Conservation (phyloP, 2,797 vertebrate species). For the Characodon lateralis region DNA sequence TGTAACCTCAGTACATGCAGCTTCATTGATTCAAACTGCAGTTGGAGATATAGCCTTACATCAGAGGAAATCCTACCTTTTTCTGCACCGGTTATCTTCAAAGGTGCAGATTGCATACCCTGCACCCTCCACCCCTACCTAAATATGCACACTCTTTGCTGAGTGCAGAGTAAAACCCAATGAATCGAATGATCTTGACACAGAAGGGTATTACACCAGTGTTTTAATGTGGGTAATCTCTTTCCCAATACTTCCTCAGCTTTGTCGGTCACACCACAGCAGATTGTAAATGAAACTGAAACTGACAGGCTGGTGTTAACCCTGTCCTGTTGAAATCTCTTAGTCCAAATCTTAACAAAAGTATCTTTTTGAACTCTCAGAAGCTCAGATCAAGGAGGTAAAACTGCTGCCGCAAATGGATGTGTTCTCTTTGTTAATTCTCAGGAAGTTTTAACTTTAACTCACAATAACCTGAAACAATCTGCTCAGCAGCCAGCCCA, state of each 20-base stretch:
- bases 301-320: slow-evolving; percentile 8
- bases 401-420: background rate
- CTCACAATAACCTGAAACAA: background rate
- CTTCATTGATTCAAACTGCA: background rate
- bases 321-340: slow-evolving; percentile 12
- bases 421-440: slow-evolving; percentile 13
- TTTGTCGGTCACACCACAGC: slow-evolving; percentile 18
- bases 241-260: slow-evolving; percentile 1
- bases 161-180: slow-evolving; percentile 6
- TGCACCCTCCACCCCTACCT: background rate
- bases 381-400: slow-evolving; percentile 7
- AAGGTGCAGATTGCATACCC: slow-evolving; percentile 32
- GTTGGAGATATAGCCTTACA: background rate
- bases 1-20: background rate
- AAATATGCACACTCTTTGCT: slow-evolving; percentile 3
- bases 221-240: slow-evolving; percentile 25
- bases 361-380: slow-evolving; percentile 2
- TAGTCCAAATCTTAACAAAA: slow-evolving; percentile 5
- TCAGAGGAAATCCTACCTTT: slow-evolving; percentile 11
- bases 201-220: slow-evolving; percentile 20
- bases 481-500: slow-evolving; percentile 22
- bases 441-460: slow-evolving; percentile 16
- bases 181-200: slow-evolving; percentile 39
- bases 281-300: slow-evolving; percentile 23
- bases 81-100: slow-evolving; percentile 37